These are phyloP conservation scores for Clarias batrachus DNA, from an alignment of 2,113 vertebrate genomes.

Conservation along the genomic window DNA sequence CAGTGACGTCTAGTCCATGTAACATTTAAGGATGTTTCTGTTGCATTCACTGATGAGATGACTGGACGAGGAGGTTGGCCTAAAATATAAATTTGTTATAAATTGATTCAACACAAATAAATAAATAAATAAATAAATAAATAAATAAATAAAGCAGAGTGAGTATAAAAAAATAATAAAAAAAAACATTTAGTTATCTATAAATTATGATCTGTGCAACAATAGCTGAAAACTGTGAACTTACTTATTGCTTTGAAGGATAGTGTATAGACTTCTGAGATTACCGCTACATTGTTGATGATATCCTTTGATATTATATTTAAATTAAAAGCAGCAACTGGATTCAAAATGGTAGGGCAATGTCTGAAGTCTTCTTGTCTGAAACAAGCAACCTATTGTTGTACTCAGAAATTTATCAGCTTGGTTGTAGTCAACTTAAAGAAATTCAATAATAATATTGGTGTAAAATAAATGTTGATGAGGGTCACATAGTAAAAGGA, in stretches of 20 bases:
- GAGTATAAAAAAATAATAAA: not conserved
- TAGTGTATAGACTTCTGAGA: slow-evolving; percentile 32
- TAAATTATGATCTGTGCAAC: not conserved
- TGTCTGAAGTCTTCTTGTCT: not conserved
- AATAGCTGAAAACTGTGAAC: not conserved
- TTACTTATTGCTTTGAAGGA: slow-evolving; percentile 6
- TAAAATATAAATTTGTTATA: slow-evolving; percentile 8
- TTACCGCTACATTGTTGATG: not conserved
- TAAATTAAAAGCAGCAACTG: slow-evolving; percentile 1
- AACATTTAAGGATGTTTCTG: slow-evolving; percentile 33
- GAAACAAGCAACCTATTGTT: slow-evolving; percentile 1
- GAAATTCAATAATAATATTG: not conserved
- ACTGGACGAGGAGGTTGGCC: slow-evolving; percentile 34
- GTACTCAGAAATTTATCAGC: not conserved
- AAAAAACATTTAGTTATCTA: not conserved
- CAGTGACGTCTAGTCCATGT: slow-evolving; percentile 14
- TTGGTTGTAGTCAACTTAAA: not conserved
- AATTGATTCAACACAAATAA: not conserved
- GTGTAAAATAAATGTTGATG: not conserved
- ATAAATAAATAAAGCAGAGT: not conserved
- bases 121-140: not conserved
- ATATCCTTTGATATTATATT: slow-evolving; percentile 38
- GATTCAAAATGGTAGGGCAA: slow-evolving; percentile 28
- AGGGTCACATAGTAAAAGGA: not conserved
- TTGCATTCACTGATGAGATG: slow-evolving; percentile 27